Conservation (phyloP, 2,888 invertebrate genomes). For the Charanyca ferruginea region DNA sequence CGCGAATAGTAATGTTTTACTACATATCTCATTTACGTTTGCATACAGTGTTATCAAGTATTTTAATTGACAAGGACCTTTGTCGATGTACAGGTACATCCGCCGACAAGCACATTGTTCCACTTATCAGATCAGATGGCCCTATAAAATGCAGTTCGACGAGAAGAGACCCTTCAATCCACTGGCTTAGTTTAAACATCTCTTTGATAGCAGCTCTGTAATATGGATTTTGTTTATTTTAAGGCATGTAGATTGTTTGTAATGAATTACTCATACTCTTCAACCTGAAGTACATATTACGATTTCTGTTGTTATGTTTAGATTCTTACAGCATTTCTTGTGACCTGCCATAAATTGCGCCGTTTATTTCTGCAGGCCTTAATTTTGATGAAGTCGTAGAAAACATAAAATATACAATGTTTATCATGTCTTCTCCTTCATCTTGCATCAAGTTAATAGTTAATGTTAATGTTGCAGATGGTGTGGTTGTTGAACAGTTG, state of each 20-base stretch:
- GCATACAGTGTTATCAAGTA: slow-evolving; percentile 78
- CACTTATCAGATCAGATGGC: slow-evolving; percentile 81
- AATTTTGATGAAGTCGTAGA: not conserved
- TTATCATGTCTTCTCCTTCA: not conserved
- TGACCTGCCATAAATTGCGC: not conserved
- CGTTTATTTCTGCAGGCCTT: not conserved
- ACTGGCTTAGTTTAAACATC: slow-evolving; percentile 68
- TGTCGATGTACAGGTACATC: slow-evolving; percentile 78
- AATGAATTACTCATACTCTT: not conserved
- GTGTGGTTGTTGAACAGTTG: slow-evolving; percentile 73
- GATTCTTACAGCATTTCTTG: not conserved
- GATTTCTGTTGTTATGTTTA: not conserved
- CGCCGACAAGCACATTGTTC: slow-evolving; percentile 80
- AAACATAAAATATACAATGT: not conserved
- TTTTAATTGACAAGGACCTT: slow-evolving; percentile 86
- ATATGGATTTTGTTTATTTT: slow-evolving; percentile 75
- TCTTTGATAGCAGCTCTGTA: slow-evolving; percentile 50
- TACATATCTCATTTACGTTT: slow-evolving; percentile 70
- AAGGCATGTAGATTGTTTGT: slow-evolving; percentile 70
- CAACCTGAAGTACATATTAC: not conserved
- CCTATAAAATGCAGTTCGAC: slow-evolving; percentile 80
- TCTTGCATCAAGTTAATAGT: not conserved
- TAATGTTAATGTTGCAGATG: slow-evolving; percentile 62
- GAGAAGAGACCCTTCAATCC: slow-evolving; percentile 74
- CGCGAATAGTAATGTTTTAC: slow-evolving; percentile 50